These are phyloP conservation scores for Stenoptilia bipunctidactyla DNA, from an alignment of 2,888 invertebrate genomes.

Conservation along the genomic window DNA sequence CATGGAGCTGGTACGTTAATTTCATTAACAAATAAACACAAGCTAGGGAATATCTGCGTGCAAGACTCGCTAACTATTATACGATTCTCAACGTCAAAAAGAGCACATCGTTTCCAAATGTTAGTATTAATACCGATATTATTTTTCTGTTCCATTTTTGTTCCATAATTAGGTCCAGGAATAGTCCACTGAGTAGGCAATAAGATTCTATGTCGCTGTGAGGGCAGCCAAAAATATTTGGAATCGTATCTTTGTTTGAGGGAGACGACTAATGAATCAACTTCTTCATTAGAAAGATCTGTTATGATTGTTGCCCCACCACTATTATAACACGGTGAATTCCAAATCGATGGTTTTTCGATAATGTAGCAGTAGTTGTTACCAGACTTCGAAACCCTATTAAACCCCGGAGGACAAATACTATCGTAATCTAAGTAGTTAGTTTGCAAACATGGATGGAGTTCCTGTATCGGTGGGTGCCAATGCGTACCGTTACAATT, in stretches of 20 bases:
- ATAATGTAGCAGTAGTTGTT: slow-evolving; percentile 45
- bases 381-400: slow-evolving; percentile 36
- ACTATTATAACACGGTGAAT: slow-evolving; percentile 45
- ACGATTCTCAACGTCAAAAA: slow-evolving; percentile 32
- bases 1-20: slow-evolving; percentile 41
- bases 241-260: slow-evolving; percentile 29
- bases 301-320: slow-evolving; percentile 50
- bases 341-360: slow-evolving; percentile 31
- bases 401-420: slow-evolving; percentile 43
- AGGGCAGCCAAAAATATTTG: slow-evolving; percentile 62
- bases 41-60: slow-evolving; percentile 33
- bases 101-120: slow-evolving; percentile 38
- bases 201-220: slow-evolving; percentile 42
- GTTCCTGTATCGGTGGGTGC: slow-evolving; percentile 30
- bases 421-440: slow-evolving; percentile 28
- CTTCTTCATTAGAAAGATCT: slow-evolving; percentile 33
- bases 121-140: slow-evolving; percentile 22
- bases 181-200: slow-evolving; percentile 55
- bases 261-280: slow-evolving; percentile 30
- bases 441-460: slow-evolving; percentile 33
- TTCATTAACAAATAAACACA: slow-evolving; percentile 51
- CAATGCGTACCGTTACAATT: slow-evolving; percentile 39
- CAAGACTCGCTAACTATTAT: slow-evolving; percentile 37
- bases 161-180: slow-evolving; percentile 58
- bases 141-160: slow-evolving; percentile 22